phyloP scores from a whole-genome alignment of 2,113 vertebrate species.

The Hipposideros armiger region DNA sequence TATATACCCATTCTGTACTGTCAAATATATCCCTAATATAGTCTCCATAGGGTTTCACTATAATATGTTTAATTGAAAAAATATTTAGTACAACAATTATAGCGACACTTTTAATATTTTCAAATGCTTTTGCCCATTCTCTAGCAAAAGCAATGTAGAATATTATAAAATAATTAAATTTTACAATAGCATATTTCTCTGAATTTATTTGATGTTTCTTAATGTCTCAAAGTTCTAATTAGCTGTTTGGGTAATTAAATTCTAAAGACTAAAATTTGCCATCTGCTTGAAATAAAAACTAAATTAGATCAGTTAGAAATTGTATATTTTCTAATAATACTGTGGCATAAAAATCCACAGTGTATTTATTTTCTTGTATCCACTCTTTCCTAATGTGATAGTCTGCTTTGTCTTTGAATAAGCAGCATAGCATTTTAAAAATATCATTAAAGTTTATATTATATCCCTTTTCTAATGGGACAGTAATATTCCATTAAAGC shows the following conservation, averaged over 20 bases:
- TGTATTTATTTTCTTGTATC: slow-evolving; percentile 9
- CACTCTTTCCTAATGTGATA: slow-evolving; percentile 26
- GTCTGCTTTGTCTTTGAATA: slow-evolving; percentile 45
- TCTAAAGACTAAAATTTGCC: slow-evolving; percentile 80
- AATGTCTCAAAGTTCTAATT: slow-evolving; percentile 74
- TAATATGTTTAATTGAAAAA: neutral
- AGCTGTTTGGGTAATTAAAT: slow-evolving; percentile 75
- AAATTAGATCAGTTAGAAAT: slow-evolving; percentile 63
- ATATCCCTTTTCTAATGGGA: slow-evolving; percentile 55
- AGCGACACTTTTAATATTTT: neutral
- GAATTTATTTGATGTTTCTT: neutral
- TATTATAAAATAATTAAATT: neutral
- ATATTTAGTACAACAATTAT: neutral
- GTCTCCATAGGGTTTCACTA: neutral
- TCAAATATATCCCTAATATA: neutral
- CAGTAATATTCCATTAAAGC: neutral
- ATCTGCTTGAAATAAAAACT: slow-evolving; percentile 79
- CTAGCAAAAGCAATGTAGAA: neutral
- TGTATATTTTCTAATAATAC: slow-evolving; percentile 63
- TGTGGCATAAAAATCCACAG: slow-evolving; percentile 61
- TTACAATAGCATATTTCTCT: slow-evolving; percentile 16
- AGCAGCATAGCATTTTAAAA: slow-evolving; percentile 66
- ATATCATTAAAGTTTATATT: slow-evolving; percentile 65
- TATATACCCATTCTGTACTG: neutral
- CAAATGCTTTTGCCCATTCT: neutral